These are phyloP conservation scores for Eupithecia abbreviata DNA, from an alignment of 2,888 invertebrate species.

Conservation along the genomic window DNA sequence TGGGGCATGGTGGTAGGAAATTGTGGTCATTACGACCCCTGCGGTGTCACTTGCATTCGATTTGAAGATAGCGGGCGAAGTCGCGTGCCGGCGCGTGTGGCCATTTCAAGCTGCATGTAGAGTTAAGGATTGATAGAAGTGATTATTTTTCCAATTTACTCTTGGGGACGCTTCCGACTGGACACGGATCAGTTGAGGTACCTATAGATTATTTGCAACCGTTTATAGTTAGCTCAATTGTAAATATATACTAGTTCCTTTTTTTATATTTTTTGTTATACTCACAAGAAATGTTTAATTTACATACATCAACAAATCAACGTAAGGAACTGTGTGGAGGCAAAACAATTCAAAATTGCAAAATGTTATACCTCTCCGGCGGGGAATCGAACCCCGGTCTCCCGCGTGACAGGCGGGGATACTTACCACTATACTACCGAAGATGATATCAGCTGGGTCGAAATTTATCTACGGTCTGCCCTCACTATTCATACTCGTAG, in stretches of 20 bases:
- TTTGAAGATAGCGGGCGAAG: constrained; percentile 61
- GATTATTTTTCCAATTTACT: background rate
- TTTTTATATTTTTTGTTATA: no score
- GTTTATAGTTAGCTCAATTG: no score
- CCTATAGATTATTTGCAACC: no score
- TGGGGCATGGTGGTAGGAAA: constrained; percentile 53
- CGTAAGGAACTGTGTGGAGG: background rate
- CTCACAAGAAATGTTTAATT: no score
- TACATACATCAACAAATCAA: background rate
- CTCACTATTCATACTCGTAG: background rate
- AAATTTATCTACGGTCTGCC: constrained; percentile 5
- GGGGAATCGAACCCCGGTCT: constrained; percentile 85
- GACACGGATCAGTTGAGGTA: no score
- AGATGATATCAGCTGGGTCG: constrained; percentile 47
- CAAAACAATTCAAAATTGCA: background rate
- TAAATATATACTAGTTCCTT: no score
- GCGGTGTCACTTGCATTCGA: constrained; percentile 62
- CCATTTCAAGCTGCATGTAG: constrained; percentile 48
- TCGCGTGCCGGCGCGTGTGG: constrained; percentile 73
- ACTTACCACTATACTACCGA: constrained; percentile 85
- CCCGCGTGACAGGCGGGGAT: constrained; percentile 85
- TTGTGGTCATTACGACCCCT: constrained; percentile 61
- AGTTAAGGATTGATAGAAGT: background rate
- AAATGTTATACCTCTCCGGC: constrained; percentile 70
- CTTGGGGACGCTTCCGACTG: no score